Percentiles rank a stretch among this genome's conserved stretches.
phyloP scores from a whole-genome alignment of 2,113 vertebrate genomes.

The Antechinus stuartii region DNA sequence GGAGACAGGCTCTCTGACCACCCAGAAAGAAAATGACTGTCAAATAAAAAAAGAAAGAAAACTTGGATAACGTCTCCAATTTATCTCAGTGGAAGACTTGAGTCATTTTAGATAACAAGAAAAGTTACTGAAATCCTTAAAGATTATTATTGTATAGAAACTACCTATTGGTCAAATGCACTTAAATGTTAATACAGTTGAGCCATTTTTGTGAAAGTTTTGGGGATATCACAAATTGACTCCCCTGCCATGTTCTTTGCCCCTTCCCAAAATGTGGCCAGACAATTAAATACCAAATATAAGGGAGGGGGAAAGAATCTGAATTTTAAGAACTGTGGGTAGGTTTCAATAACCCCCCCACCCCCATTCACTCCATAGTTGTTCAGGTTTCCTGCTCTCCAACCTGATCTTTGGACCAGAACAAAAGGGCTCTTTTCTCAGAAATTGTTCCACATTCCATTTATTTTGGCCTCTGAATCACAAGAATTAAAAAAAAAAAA shows the following conservation, averaged over 20 bases:
- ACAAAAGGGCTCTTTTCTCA: constrained; percentile 69
- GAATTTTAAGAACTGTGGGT: constrained; percentile 39
- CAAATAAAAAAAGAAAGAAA: constrained; percentile 73
- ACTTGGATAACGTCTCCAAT: constrained; percentile 85
- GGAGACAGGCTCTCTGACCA: constrained; percentile 82
- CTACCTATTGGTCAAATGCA: constrained; percentile 85
- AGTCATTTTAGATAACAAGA: constrained; percentile 87
- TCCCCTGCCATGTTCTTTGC: background rate
- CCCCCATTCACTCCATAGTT: background rate
- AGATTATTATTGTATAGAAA: constrained; percentile 78
- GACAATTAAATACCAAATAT: constrained; percentile 15
- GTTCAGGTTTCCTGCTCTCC: constrained; percentile 37
- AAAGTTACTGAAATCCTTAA: constrained; percentile 81
- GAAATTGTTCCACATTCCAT: constrained; percentile 68
- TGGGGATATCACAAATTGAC: constrained; percentile 26
- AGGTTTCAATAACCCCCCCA: background rate
- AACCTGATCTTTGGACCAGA: constrained; percentile 73
- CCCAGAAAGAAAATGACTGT: constrained; percentile 77
- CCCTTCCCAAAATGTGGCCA: background rate
- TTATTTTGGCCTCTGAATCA: constrained; percentile 79
- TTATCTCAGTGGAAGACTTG: constrained; percentile 90
- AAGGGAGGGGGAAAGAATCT: constrained; percentile 52
- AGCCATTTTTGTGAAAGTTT: constrained; percentile 50
- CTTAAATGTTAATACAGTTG: constrained; percentile 77
- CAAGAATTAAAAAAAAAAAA: background rate